A percentile compares a stretch with the other conserved stretches of the same genome.
Evolutionary conservation across 1,140 invertebrate species (phyloP).

Genomic region (Pseudomyrmex flavicornis): DNA sequence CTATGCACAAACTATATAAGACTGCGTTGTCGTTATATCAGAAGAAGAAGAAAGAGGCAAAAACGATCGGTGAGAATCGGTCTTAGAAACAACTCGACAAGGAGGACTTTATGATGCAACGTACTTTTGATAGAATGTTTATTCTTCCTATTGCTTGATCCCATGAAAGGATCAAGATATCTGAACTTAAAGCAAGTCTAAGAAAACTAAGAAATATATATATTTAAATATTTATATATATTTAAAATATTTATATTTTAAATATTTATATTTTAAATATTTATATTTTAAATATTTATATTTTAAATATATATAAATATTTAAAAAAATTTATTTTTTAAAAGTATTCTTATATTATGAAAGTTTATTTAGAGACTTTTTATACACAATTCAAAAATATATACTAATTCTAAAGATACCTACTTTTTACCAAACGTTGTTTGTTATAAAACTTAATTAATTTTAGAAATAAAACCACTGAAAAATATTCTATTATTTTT

Average conservation of each 20-base stretch:
- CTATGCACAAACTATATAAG: constrained; percentile 65
- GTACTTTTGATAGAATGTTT: constrained; percentile 38
- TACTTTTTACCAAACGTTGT: not conserved
- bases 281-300: no score
- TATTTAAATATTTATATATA: no score
- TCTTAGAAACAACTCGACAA: constrained; percentile 35
- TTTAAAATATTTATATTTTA: no score
- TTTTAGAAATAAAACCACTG: no score
- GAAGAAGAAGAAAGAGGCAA: constrained; percentile 23
- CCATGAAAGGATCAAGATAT: not conserved
- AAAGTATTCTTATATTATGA: not conserved
- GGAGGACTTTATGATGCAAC: constrained; percentile 42
- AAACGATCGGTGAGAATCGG: constrained; percentile 66
- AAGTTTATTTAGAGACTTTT: not conserved
- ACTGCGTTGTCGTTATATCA: constrained; percentile 64
- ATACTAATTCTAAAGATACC: no score
- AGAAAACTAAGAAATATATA: not conserved
- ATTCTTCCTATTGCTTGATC: constrained; percentile 10
- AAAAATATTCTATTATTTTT: not conserved
- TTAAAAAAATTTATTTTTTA: no score
- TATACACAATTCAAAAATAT: no score
- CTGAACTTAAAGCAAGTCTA: not conserved
- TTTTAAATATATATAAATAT: no score
- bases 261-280: no score
- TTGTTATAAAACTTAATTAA: not conserved